These are phyloP conservation scores for Buphagus erythrorhynchus DNA, from an alignment of 2,797 vertebrate genomes.

Conservation along the genomic window DNA sequence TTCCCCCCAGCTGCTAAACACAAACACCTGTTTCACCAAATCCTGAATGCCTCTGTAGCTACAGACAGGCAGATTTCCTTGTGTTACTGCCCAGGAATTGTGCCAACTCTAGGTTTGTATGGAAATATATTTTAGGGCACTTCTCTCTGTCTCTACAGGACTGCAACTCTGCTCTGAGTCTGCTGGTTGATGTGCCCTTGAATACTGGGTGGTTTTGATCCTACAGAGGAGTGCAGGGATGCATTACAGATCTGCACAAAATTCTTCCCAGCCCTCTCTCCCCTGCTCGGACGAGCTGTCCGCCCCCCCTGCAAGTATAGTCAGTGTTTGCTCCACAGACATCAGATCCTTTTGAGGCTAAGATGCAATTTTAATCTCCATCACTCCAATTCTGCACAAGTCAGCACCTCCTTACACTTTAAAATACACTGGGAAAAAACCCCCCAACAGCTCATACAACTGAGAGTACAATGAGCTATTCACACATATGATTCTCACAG, in stretches of 20 bases:
- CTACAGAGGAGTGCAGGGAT: neutral
- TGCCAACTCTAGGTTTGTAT: neutral
- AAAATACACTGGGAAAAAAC: neutral
- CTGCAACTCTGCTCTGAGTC: neutral
- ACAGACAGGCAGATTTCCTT: neutral
- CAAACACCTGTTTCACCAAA: neutral
- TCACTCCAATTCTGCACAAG: neutral
- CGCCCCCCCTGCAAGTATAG: rapidly evolving
- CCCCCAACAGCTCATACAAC: rapidly evolving
- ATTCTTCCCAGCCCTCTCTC: neutral
- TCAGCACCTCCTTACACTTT: neutral
- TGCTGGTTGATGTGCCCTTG: neutral
- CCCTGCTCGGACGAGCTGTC: rapidly evolving
- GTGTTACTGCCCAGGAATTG: neutral
- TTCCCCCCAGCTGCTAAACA: neutral
- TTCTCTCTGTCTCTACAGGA: neutral
- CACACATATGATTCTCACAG: neutral
- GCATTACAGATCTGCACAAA: neutral
- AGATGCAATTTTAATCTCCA: neutral
- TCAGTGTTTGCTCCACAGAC: neutral
- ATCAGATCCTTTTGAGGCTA: neutral
- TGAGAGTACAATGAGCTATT: neutral
- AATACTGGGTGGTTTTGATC: neutral
- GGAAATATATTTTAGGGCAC: neutral
- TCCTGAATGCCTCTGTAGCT: neutral